phyloP scores from a whole-genome alignment of 2,113 vertebrate genomes.

The Gadus chalcogrammus region DNA sequence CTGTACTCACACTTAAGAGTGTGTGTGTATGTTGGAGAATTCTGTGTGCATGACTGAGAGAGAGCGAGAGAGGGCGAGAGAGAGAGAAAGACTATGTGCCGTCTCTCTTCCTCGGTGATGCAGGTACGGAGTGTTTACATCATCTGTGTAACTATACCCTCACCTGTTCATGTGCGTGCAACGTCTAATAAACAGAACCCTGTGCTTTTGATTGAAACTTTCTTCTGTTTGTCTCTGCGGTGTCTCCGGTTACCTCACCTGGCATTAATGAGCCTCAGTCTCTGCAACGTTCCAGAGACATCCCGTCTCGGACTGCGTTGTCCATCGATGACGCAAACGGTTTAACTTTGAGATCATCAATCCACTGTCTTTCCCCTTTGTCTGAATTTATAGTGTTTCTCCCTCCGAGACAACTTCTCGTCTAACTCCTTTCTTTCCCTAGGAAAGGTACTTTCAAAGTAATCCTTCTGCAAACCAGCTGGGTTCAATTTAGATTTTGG shows the following conservation, averaged over 20 bases:
- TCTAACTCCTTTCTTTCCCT: too few relatives aligned
- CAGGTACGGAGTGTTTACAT: conserved; percentile 73
- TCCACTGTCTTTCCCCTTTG: too few relatives aligned
- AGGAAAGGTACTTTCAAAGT: too few relatives aligned
- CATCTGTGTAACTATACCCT: conserved; percentile 63
- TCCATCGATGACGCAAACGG: too few relatives aligned
- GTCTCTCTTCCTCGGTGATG: conserved; percentile 50
- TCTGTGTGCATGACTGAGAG: not conserved
- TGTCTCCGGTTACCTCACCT: not conserved
- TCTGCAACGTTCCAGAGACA: too few relatives aligned
- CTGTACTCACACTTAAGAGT: not conserved
- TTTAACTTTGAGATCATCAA: too few relatives aligned
- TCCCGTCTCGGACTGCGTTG: too few relatives aligned
- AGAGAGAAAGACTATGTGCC: conserved; percentile 6
- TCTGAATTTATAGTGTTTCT: too few relatives aligned
- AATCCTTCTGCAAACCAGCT: too few relatives aligned
- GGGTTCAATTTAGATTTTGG: too few relatives aligned
- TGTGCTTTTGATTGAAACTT: conserved; percentile 67
- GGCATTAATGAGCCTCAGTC: not conserved
- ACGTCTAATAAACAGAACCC: conserved; percentile 70
- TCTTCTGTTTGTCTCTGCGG: not conserved
- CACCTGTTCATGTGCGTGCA: conserved; percentile 69
- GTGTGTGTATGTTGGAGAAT: conserved; percentile 3
- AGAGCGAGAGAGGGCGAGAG: not conserved
- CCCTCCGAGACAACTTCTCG: too few relatives aligned